Evolutionary conservation across 2,888 invertebrate genomes (phyloP), one percentile per base, ranked within the genome.

Genomic region (Noctua fimbriata): DNA sequence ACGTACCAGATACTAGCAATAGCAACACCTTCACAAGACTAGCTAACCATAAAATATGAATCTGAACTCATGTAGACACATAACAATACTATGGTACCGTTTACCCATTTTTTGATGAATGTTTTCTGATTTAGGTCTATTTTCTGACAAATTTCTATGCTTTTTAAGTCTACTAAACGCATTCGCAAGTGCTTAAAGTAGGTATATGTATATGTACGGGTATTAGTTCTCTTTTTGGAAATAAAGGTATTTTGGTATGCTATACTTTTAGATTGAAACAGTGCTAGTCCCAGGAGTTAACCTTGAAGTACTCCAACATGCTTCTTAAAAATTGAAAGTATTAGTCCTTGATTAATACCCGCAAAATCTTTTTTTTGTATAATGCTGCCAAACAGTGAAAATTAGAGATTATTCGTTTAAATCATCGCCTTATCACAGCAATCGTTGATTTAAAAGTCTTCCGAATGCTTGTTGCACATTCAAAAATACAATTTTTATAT

Each of bases 391-490:
- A 18, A 74, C 21, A 63, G 32, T 4, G 32, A 63, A 41, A 28
- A 6, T 24, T 14, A 47, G 14, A 63, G 18, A 55, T 28, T 28
- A 24, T 79, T 21, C 5, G 5, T 7, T 63, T 47, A 63, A 47
- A 36, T 81, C 14, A 36, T 47, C 16, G 52, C 1, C 32, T 32
- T 52, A 24, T 32, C 47, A 72, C 24, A 44, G 32, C 16, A 60
- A 44, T 49, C 0, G 60, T 44, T 32, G 16, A 67, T 63, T 47
- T 49, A 21, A 60, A 14, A 72, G n/a, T 76, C 47, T 81, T 4
- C 75, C 18, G 16, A 55, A 80, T 55, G 67, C 52, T 63, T 75
- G 16, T 36, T 63, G 65, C 28, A 75, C 24, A 69, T 69, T 76
- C 4, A 55, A 28, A 24, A 69, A 55, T 55, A 49, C 9, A 41